A percentile compares a stretch with the other conserved stretches of the same genome.
phyloP scores from a whole-genome alignment of 2,888 invertebrate species.

The Drosophila sordidula region DNA sequence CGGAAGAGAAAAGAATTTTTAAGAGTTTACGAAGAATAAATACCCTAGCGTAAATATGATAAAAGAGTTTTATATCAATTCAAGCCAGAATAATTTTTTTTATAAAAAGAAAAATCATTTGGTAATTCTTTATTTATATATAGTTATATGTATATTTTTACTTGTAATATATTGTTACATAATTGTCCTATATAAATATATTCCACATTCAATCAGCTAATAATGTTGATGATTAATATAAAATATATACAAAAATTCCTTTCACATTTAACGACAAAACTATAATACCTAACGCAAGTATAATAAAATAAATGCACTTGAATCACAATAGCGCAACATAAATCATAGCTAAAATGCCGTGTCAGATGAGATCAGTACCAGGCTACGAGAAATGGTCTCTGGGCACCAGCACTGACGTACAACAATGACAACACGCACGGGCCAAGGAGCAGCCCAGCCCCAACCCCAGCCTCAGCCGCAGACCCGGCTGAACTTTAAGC shows the following conservation, averaged over 20 bases:
- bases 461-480: conserved; percentile 4
- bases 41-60: neutral
- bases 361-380: conserved; percentile 45
- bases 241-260: too few species aligned
- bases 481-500: conserved; percentile 59
- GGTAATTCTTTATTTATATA: too few species aligned
- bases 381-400: conserved; percentile 16
- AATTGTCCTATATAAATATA: too few species aligned
- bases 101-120: too few species aligned
- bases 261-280: neutral
- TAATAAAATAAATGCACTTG: conserved; percentile 57
- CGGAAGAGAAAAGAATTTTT: neutral
- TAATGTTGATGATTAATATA: too few species aligned
- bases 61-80: too few species aligned
- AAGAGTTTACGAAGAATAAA: neutral
- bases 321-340: conserved; percentile 60
- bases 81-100: too few species aligned
- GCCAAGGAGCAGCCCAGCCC: conserved; percentile 31
- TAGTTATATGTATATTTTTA: too few species aligned
- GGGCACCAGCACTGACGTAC: neutral
- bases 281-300: neutral
- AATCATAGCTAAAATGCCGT: conserved; percentile 66
- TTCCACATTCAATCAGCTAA: too few species aligned
- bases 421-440: conserved; percentile 42
- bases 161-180: too few species aligned